These are phyloP conservation scores for Chrysaora quinquecirrha DNA, from an alignment of 30 jellyfish, hydroid and myxozoan genomes.

Conservation along the genomic window DNA sequence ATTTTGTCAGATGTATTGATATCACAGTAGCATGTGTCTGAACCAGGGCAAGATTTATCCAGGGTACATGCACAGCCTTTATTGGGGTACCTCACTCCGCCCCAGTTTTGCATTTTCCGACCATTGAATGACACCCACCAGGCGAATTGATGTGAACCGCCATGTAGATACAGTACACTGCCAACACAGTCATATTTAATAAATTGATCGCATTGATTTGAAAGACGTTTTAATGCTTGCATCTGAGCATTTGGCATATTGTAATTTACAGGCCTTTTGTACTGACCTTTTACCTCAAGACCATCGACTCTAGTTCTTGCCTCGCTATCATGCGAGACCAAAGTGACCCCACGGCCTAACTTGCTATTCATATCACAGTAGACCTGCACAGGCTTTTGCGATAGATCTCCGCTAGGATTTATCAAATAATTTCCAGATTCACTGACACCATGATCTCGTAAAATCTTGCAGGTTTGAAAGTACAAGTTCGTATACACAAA, in stretches of 20 bases:
- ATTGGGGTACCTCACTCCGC: too few species aligned
- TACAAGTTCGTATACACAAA: too few species aligned
- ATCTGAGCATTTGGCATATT: not conserved
- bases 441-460: not conserved
- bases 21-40: not conserved
- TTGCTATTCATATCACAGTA: too few species aligned
- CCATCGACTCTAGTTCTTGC: conserved; percentile 35
- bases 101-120: conserved; percentile 36
- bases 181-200: conserved; percentile 42
- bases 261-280: conserved; percentile 32
- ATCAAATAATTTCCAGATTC: conserved; percentile 13
- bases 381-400: too few species aligned
- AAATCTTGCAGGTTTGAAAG: not conserved
- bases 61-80: too few species aligned
- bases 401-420: not conserved
- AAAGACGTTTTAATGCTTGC: not conserved
- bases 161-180: not conserved
- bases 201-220: too few species aligned
- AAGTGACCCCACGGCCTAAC: conserved; percentile 30
- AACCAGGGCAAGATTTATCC: not conserved
- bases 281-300: conserved; percentile 2
- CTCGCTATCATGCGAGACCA: conserved; percentile 60
- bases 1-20: too few species aligned
- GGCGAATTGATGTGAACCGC: conserved; percentile 53
- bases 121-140: too few species aligned